Evolutionary conservation across 1,140 invertebrate genomes (phyloP).

Genomic region (Halictus rubicundus): DNA sequence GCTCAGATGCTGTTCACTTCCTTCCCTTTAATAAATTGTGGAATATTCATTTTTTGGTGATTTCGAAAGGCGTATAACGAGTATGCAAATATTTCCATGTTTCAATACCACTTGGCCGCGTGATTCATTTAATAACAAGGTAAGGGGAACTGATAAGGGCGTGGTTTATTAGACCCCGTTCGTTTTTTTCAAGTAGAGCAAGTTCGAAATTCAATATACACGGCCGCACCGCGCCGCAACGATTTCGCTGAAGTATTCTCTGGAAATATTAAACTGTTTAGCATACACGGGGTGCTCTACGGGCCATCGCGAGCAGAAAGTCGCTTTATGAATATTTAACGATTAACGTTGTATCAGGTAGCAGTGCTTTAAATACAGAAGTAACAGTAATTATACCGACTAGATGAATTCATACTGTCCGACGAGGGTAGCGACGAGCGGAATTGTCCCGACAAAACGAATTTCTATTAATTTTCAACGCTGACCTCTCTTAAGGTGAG

Average conservation of each 20-base stretch:
- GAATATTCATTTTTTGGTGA: too few species aligned
- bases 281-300: neutral
- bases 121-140: neutral
- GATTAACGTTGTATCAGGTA: neutral
- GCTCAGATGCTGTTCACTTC: too few species aligned
- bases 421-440: neutral
- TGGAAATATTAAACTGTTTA: slow-evolving; percentile 18
- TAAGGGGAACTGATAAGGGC: neutral
- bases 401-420: slow-evolving; percentile 9
- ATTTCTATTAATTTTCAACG: too few species aligned
- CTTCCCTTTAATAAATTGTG: too few species aligned
- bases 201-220: neutral
- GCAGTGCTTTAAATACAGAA: slow-evolving; percentile 25
- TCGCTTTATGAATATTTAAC: slow-evolving; percentile 41
- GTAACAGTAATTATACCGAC: slow-evolving; percentile 21
- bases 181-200: neutral
- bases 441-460: too few species aligned
- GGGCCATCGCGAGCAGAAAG: neutral
- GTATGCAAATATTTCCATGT: too few species aligned
- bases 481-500: too few species aligned
- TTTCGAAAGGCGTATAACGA: too few species aligned
- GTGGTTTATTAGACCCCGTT: neutral
- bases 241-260: neutral
- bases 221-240: neutral
- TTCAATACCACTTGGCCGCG: too few species aligned